These are phyloP conservation scores for Myotis daubentonii DNA, from an alignment of 2,797 vertebrate genomes.

Conservation along the genomic window DNA sequence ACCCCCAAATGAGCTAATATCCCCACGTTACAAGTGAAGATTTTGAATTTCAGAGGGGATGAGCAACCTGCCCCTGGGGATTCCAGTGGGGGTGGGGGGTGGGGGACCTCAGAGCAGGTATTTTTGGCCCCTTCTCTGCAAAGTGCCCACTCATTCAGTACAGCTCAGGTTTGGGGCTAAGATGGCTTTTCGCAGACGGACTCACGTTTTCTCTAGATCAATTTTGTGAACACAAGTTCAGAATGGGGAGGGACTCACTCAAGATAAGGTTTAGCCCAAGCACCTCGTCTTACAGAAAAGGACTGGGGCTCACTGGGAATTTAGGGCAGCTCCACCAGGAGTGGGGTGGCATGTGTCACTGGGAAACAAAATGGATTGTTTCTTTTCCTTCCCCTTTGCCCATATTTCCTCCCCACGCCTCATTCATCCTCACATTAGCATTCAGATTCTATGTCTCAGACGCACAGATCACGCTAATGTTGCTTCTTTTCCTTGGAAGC, in stretches of 20 bases:
- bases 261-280: slow-evolving; percentile 3
- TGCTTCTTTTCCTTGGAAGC: slow-evolving; percentile 9
- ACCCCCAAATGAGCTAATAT: neutral
- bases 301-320: slow-evolving; percentile 5
- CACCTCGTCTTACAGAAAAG: neutral
- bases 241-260: neutral
- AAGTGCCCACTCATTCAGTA: neutral
- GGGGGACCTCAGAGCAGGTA: neutral
- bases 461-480: neutral
- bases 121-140: neutral
- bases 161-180: neutral
- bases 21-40: neutral
- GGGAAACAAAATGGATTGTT: neutral
- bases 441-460: neutral
- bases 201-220: neutral
- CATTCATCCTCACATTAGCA: neutral
- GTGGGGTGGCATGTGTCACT: neutral
- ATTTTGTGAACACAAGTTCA: slow-evolving; percentile 12
- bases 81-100: neutral
- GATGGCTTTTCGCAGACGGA: neutral
- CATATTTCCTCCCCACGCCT: neutral
- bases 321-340: neutral
- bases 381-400: neutral
- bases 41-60: neutral
- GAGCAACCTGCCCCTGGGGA: neutral